phyloP scores from a whole-genome alignment of 2,888 invertebrate genomes.

The Eupithecia pulchellata region DNA sequence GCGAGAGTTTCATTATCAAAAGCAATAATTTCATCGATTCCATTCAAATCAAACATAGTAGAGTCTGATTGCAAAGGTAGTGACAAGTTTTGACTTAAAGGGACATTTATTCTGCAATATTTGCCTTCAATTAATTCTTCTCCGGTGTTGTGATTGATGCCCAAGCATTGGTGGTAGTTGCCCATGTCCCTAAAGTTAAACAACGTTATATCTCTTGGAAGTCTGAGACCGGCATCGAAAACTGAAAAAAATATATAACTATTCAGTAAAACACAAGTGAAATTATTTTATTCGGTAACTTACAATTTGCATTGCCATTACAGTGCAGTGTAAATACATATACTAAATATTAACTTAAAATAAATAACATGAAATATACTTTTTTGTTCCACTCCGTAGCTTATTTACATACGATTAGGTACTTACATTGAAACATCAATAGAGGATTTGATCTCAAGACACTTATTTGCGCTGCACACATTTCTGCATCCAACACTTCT shows the following conservation, averaged over 20 bases:
- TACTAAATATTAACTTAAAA: no score
- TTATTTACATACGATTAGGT: no score
- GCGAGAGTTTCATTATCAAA: constrained; percentile 36
- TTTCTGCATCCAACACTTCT: constrained; percentile 59
- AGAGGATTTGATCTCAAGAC: constrained; percentile 44
- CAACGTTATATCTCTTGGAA: constrained; percentile 53
- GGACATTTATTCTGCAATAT: constrained; percentile 59
- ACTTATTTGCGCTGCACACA: constrained; percentile 62
- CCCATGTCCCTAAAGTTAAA: constrained; percentile 57
- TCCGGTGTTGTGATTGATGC: constrained; percentile 44
- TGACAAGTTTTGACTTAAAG: constrained; percentile 47
- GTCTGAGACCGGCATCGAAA: constrained; percentile 56
- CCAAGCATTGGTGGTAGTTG: constrained; percentile 61
- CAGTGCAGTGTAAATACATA: no score
- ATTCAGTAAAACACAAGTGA: neutral
- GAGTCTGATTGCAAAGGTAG: constrained; percentile 33
- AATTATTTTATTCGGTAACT: no score
- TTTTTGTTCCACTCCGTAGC: neutral
- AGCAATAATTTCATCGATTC: constrained; percentile 20
- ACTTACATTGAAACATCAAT: constrained; percentile 60
- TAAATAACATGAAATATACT: neutral
- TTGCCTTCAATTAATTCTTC: constrained; percentile 56
- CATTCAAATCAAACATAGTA: constrained; percentile 35
- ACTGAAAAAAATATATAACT: constrained; percentile 48
- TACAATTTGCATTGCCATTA: no score